phyloP scores from a whole-genome alignment of 2,113 vertebrate genomes.

The Rattus rattus region DNA sequence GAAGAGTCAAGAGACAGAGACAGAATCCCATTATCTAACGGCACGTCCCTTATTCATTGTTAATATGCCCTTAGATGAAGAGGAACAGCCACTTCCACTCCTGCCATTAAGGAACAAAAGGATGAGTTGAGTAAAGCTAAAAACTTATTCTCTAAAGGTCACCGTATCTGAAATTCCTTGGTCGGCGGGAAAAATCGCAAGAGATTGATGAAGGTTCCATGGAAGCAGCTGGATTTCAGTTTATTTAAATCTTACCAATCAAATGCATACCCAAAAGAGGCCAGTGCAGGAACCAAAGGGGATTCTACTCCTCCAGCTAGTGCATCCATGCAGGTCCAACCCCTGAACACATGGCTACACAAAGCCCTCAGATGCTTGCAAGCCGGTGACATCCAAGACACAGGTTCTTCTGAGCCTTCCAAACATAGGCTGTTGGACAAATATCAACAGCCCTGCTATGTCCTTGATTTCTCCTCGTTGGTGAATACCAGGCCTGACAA shows the following conservation, averaged over 20 bases:
- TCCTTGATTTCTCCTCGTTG: not conserved
- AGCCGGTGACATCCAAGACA: not conserved
- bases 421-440: not conserved
- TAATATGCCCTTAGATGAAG: constrained; percentile 8
- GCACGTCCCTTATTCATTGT: not conserved
- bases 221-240: not conserved
- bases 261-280: not conserved
- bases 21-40: not conserved
- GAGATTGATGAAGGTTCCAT: not conserved
- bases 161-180: constrained; percentile 35
- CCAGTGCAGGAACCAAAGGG: not conserved
- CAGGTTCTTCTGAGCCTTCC: not conserved
- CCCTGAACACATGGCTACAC: not conserved
- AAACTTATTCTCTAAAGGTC: constrained; percentile 31
- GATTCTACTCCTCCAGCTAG: not conserved
- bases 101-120: not conserved
- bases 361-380: not conserved
- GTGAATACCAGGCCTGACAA: not conserved
- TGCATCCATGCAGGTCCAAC: not conserved
- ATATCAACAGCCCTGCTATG: not conserved
- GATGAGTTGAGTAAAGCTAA: constrained; percentile 6
- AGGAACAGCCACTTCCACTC: not conserved
- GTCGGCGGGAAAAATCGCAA: not conserved
- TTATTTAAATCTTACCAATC: constrained; percentile 40
- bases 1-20: not conserved